Evolutionary conservation across 2,888 invertebrate species (phyloP).

Genomic region (Elaeidobius kamerunicus): DNA sequence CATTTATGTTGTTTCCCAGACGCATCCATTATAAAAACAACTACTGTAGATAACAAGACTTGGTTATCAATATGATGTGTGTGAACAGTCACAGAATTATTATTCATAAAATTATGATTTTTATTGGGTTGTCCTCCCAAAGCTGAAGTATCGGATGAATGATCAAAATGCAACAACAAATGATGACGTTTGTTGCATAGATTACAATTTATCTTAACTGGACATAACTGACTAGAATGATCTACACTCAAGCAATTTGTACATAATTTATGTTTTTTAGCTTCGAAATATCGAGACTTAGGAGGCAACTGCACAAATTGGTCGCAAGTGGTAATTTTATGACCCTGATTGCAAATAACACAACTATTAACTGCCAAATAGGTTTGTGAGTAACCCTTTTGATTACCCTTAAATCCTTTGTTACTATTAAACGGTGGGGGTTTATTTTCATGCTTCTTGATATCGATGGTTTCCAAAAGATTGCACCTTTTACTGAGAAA

Average conservation of each 20-base stretch:
- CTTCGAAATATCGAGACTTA: neutral
- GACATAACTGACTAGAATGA: neutral
- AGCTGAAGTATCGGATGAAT: neutral
- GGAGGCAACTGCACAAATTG: neutral
- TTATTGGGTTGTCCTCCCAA: neutral
- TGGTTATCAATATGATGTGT: neutral
- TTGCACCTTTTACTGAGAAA: neutral
- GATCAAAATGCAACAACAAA: neutral
- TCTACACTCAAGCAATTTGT: neutral
- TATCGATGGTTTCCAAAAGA: neutral
- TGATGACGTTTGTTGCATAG: neutral
- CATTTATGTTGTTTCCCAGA: neutral
- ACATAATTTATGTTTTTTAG: constrained; percentile 3
- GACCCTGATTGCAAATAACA: neutral
- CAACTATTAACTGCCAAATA: neutral
- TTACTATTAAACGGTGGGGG: neutral
- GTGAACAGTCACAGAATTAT: neutral
- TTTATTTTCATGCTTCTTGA: neutral
- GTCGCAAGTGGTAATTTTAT: constrained; percentile 1
- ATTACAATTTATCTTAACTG: neutral
- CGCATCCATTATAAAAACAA: neutral
- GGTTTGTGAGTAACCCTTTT: neutral
- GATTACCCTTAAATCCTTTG: neutral
- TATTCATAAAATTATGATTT: neutral
- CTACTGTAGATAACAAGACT: neutral